phyloP scores from a whole-genome alignment of 2,888 invertebrate species.

The Zaprionus obscuricornis region DNA sequence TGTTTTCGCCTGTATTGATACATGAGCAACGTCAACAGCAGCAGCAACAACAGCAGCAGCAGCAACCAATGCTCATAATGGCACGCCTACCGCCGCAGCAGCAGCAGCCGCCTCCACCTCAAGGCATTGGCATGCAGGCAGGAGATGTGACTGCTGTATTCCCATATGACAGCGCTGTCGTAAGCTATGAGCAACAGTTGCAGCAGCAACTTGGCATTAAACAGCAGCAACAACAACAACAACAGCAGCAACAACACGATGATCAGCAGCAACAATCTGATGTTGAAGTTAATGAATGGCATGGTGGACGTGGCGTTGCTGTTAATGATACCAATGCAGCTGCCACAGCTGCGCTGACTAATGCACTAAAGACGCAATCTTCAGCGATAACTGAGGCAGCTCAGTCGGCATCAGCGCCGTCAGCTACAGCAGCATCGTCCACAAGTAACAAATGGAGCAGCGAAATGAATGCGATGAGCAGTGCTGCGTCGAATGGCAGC shows the following conservation, averaged over 20 bases:
- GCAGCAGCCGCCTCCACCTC: constrained; percentile 45
- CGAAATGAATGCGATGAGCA: constrained; percentile 76
- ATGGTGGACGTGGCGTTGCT: constrained; percentile 47
- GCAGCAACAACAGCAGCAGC: constrained; percentile 58
- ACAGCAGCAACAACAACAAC: constrained; percentile 44
- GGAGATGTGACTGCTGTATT: constrained; percentile 68
- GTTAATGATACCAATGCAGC: constrained; percentile 53
- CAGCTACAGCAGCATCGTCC: constrained; percentile 32
- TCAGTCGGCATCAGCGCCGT: not conserved
- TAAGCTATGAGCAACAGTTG: constrained; percentile 74
- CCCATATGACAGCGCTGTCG: constrained; percentile 68
- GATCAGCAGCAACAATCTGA: constrained; percentile 32
- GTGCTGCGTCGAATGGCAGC: constrained; percentile 57
- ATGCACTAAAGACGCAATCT: constrained; percentile 62
- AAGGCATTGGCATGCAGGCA: constrained; percentile 65
- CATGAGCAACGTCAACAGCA: constrained; percentile 63
- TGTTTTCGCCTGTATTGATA: constrained; percentile 71
- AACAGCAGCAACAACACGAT: constrained; percentile 30
- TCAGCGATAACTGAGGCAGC: constrained; percentile 33
- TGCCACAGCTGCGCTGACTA: constrained; percentile 69
- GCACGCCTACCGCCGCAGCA: constrained; percentile 65
- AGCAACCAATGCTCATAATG: constrained; percentile 73
- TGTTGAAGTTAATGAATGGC: constrained; percentile 65
- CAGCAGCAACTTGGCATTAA: constrained; percentile 71
- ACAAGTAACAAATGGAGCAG: constrained; percentile 80